Base-by-base conservation (phyloP, 2,797 vertebrate genomes). In the Crypturellus tataupa region DNA sequence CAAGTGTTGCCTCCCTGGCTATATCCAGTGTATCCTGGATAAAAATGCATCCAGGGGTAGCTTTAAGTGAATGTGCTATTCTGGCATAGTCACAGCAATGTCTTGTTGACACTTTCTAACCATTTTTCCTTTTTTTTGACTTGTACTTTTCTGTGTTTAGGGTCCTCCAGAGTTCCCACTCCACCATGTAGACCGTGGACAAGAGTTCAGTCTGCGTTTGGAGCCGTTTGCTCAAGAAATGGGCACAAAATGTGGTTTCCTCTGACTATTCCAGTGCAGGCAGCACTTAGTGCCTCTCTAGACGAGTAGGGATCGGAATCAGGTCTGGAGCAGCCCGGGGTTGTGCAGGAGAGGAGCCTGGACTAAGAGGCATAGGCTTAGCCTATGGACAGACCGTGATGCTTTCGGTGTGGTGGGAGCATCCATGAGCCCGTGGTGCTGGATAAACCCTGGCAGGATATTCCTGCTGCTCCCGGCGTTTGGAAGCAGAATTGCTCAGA, bases 401-500 rank as follows among this genome's bases (percentile, higher is more conserved):
- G 89, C 40, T 94, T 94, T 93, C 65, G 93, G 64, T 4, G 2
- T 44, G 68, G 70, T 82, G 75, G 89, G 89, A 94, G 91, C 82
- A 94, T 88, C 85, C 33, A 0, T 39, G 42, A 90, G 85, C 64
- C 67, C 71, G 67, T 73, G n/a, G 1, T 15, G 49, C 47, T 35
- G 80, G 60, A 75, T 80, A 79, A 90, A 69, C 58, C 4, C 73
- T 86, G 83, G 89, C 91, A 94, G 78, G 68, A 68, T 0, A 0
- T 35, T 2, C 1, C 71, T 84, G 80, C 85, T 91, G 82, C 7
- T 3, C 62, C 73, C 67, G 5, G 8, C 83, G 78, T 95, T 95
- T 89, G 85, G 83, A 90, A 95, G 92, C 89, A 95, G 80, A 88
- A 90, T 91, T 86, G 63, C 93, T 90, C 91, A 83, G 64, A 55